Percentiles rank a stretch among this genome's conserved stretches.
These are phyloP conservation scores for Ceyx erithaca DNA, from an alignment of 2,797 vertebrate genomes.

Conservation along the genomic window DNA sequence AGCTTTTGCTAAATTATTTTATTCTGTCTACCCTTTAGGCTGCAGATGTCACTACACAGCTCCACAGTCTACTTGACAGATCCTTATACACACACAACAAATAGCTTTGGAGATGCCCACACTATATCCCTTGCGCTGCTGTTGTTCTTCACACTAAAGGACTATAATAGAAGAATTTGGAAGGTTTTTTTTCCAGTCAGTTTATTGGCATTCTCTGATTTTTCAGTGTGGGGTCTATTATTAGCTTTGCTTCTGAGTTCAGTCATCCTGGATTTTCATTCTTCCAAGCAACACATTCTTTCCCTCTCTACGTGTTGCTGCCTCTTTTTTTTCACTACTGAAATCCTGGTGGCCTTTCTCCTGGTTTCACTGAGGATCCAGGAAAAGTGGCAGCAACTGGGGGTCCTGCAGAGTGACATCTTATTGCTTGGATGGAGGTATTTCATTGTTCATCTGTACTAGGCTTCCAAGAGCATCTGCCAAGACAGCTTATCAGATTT, in stretches of 20 bases:
- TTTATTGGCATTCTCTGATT: not conserved
- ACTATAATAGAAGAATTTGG: not conserved
- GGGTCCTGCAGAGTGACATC: not conserved
- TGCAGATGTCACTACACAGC: not conserved
- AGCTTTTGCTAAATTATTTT: not conserved
- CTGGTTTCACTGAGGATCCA: not conserved
- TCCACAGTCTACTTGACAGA: not conserved
- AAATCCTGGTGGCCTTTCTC: not conserved
- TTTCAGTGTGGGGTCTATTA: not conserved
- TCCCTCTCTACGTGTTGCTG: rapidly evolving
- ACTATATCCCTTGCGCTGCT: not conserved
- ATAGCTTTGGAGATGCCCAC: not conserved
- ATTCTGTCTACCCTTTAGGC: not conserved
- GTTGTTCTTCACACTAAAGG: not conserved
- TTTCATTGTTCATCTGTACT: not conserved
- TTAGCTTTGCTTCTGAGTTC: not conserved
- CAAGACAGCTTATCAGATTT: not conserved
- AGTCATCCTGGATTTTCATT: not conserved
- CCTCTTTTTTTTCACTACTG: not conserved
- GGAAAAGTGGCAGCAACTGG: not conserved
- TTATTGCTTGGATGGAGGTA: not conserved
- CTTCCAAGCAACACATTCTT: not conserved
- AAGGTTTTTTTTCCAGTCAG: not conserved
- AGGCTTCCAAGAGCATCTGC: not conserved
- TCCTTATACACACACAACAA: not conserved